Evolutionary conservation across 1,140 invertebrate genomes (phyloP).

Genomic region (Micrasema longulum): DNA sequence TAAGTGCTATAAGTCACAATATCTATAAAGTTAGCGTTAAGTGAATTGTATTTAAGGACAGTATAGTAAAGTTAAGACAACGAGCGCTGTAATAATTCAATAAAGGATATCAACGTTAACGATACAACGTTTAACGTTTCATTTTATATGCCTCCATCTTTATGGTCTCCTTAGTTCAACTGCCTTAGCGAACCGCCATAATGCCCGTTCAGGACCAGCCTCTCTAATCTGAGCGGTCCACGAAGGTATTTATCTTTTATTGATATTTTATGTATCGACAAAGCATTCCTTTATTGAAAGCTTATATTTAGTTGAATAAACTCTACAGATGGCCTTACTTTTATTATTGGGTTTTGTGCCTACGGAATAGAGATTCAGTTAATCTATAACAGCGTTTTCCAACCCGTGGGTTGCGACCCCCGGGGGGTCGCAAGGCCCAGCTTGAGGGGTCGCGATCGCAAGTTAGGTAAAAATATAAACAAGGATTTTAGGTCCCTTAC

Average conservation of each 20-base stretch:
- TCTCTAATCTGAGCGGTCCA: slow-evolving; percentile 28
- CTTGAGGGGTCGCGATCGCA: too few relatives aligned
- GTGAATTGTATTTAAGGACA: too few relatives aligned
- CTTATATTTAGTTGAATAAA: slow-evolving; percentile 4
- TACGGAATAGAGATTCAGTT: too few relatives aligned
- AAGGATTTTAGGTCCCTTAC: too few relatives aligned
- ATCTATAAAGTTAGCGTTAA: too few relatives aligned
- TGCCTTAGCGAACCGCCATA: neutral
- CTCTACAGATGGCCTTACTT: slow-evolving; percentile 21
- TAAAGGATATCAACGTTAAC: slow-evolving; percentile 7
- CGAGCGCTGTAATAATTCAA: too few relatives aligned
- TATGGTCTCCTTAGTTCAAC: neutral
- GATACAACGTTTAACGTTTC: slow-evolving; percentile 18
- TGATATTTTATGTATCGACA: slow-evolving; percentile 27
- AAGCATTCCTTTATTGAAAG: slow-evolving; percentile 25
- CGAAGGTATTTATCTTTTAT: slow-evolving; percentile 33
- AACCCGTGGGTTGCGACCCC: too few relatives aligned
- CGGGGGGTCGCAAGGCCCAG: too few relatives aligned
- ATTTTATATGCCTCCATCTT: slow-evolving; percentile 10
- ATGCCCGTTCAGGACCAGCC: neutral
- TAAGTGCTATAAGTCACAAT: too few relatives aligned
- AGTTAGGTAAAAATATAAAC: too few relatives aligned
- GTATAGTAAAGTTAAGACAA: too few relatives aligned
- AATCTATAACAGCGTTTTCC: too few relatives aligned
- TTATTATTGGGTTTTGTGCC: neutral